Percentiles rank a stretch among this genome's conserved stretches.
Conservation (phyloP, 2,113 vertebrate genomes). For the Crotophaga sulcirostris region DNA sequence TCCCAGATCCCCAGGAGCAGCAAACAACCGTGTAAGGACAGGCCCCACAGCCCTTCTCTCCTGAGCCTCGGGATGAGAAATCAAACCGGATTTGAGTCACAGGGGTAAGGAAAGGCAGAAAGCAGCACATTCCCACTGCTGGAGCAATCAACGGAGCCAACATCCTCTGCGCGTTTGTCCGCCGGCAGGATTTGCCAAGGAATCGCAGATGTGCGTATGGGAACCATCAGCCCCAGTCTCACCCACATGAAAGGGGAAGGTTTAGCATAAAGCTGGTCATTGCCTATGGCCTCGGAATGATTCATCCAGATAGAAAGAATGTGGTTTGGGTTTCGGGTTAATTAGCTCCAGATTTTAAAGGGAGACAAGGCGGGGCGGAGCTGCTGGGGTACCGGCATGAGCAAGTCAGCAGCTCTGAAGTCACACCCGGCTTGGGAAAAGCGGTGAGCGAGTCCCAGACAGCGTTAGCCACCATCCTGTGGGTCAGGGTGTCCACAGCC, state of each 20-base stretch:
- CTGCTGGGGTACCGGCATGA: background rate
- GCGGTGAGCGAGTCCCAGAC: background rate
- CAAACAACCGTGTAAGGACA: background rate
- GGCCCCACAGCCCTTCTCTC: background rate
- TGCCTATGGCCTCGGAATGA: slow-evolving; percentile 28
- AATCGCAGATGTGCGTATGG: background rate
- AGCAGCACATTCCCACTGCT: background rate
- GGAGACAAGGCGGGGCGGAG: slow-evolving; percentile 48
- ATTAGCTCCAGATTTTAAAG: slow-evolving; percentile 36
- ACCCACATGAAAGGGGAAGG: slow-evolving; percentile 52
- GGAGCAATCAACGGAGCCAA: background rate
- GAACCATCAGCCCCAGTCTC: slow-evolving; percentile 12
- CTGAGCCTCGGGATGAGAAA: background rate
- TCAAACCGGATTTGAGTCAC: background rate
- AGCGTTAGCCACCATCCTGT: background rate
- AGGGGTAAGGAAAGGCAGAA: background rate
- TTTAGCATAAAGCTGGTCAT: slow-evolving; percentile 50
- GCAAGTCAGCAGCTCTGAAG: background rate
- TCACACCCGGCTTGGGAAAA: background rate
- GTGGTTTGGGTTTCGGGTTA: slow-evolving; percentile 63
- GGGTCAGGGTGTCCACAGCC: background rate
- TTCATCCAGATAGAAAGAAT: slow-evolving; percentile 19
- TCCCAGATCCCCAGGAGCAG: background rate
- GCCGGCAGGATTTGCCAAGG: background rate
- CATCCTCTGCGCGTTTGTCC: background rate